These are phyloP conservation scores for Halcyon senegalensis DNA, from an alignment of 2,113 vertebrate genomes.

Conservation along the genomic window DNA sequence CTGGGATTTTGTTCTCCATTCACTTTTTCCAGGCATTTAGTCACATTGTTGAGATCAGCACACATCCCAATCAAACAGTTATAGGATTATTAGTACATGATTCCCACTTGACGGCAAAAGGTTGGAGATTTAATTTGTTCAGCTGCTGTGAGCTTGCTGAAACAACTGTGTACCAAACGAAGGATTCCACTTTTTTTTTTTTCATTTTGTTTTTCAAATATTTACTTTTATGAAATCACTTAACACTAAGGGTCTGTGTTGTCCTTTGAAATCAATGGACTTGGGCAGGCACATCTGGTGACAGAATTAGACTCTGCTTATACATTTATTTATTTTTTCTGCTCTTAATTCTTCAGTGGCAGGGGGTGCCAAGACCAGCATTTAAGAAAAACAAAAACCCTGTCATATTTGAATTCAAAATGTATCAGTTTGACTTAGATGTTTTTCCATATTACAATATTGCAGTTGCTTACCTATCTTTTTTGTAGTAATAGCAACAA, in stretches of 20 bases:
- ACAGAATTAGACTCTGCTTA: neutral
- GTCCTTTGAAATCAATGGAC: neutral
- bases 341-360: neutral
- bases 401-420: slow-evolving; percentile 27
- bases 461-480: slow-evolving; percentile 55
- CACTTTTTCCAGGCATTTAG: neutral
- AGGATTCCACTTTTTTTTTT: slow-evolving; percentile 24
- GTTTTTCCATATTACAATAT: slow-evolving; percentile 29
- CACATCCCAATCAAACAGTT: slow-evolving; percentile 12
- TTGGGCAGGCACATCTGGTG: neutral
- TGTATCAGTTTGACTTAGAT: slow-evolving; percentile 8
- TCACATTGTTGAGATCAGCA: neutral
- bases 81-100: slow-evolving; percentile 45
- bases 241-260: neutral
- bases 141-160: slow-evolving; percentile 24
- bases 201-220: slow-evolving; percentile 64
- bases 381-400: neutral
- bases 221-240: slow-evolving; percentile 65
- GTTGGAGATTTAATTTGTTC: slow-evolving; percentile 59
- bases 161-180: slow-evolving; percentile 26
- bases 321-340: neutral
- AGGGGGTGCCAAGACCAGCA: neutral
- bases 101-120: slow-evolving; percentile 42
- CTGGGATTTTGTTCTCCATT: slow-evolving; percentile 21
- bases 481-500: slow-evolving; percentile 63